Base-by-base conservation (phyloP, 2,888 invertebrate species). In the Pseudoips prasinana region DNA sequence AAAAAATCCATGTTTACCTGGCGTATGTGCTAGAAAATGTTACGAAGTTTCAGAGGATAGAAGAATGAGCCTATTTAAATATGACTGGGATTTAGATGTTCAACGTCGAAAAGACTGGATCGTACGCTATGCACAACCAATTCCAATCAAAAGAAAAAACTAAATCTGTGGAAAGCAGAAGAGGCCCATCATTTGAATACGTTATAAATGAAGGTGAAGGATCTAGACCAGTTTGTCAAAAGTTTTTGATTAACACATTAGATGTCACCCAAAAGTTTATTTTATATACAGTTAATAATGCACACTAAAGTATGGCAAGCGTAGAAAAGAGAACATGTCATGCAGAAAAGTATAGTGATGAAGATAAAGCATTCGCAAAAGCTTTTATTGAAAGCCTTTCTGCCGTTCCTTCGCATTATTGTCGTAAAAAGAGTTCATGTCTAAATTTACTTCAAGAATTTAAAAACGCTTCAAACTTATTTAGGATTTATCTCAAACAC, bases 241-340 rank as follows among this genome's bases (percentile, higher is more conserved):
- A 34, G 29, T 39, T 34, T 23, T 27, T 39, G 10, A 18, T 33
- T 22, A 27, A 34, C 18, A 39, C 39, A 30, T 34, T 39, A 28
- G 30, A 34, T 30, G 25, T 39, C 8, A 34, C 33, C 20, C 39
- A 39, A 34, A 34, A 33, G 18, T 30, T 27, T 27, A 10, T 39
- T 8, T 19, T 34, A 25, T 34, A 39, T 24, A 37, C 31, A 31
- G 10, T 31, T 22, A 24, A 22, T 17, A 31, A 31, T 27, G 8
- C 31, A 18, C 17, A 31, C n/a, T 25, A 37, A 27, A 22, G 29
- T 29, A 35, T 35, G 35, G 29, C 29, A 25, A 19, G 20, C 18
- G 20, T 19, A 10, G 35, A 35, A 29, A 29, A 29, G 35, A 35
- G 29, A 25, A 35, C 29, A 29, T 19, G 35, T 20, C 29, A 29